Base-by-base conservation (phyloP, 2,797 vertebrate genomes). In the Ctenopoma multispine region DNA sequence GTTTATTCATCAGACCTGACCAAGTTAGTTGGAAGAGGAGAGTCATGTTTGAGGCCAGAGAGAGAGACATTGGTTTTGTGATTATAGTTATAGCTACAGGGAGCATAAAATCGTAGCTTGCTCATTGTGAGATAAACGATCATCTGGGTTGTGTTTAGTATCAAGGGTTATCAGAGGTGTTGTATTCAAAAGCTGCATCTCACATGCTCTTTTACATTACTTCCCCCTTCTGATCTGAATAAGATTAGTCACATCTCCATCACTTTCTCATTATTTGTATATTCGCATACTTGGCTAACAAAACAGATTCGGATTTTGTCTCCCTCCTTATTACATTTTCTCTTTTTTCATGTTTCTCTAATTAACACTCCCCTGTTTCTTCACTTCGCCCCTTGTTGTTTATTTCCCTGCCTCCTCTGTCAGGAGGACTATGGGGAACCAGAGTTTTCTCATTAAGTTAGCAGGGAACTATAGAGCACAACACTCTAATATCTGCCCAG, bases 1-100 rank as follows among this genome's bases (percentile, higher is more conserved):
- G 90, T 87, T 94, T 90, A 92, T 93, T 93, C 81, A 92, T 93
- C 63, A 85, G 63, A 76, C 72, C 85, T 53, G 77, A 81, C 77
- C 77, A 79, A 84, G 77, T 80, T 70, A 73, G 80, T 73, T 61
- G 41, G 55, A 87, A 77, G 63, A 75, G 43, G 81, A 79, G 21
- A 70, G 56, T 76, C 79, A 56, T 66, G 59, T 72, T 76, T 69
- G 11, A 75, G 67, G 24, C 51, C 36, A 54, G 34, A 48, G 24
- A 67, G 24, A 67, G 38, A 54, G 40, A 41, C 15, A 31, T 20
- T 21, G 15, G 36, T 51, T 72, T 41, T 69, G 43, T 60, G 24
- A 54, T 66, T 72, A 0, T 17, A 46, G 43, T 47, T 34, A 43
- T 46, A 13, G 21, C 21, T 58, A 27, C 40, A 46, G 23, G 1